Evolutionary conservation across 2,113 vertebrate genomes (phyloP).

Genomic region (Nycticryphes semicollaris): DNA sequence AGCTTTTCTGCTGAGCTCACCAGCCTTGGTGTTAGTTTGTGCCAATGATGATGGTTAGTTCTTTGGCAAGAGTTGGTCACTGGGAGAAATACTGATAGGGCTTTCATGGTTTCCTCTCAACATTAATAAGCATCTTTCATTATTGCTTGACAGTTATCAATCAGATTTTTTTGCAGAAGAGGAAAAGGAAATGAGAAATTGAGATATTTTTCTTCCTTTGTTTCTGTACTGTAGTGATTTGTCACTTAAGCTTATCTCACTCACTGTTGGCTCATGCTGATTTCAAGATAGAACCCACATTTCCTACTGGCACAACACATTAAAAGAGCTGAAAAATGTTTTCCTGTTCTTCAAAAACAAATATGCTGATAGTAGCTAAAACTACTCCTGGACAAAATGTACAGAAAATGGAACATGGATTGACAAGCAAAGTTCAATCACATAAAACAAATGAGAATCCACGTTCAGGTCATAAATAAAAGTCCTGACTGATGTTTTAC

Average conservation of each 20-base stretch:
- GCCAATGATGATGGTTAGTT: background rate
- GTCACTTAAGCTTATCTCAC: conserved; percentile 42
- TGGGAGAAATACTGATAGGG: background rate
- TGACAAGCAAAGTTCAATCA: background rate
- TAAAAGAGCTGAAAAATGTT: background rate
- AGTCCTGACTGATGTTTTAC: background rate
- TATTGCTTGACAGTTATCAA: background rate
- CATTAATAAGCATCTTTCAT: background rate
- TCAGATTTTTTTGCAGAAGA: background rate
- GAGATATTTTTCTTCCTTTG: conserved; percentile 35
- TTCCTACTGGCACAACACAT: background rate
- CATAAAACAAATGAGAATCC: background rate
- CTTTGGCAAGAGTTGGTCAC: background rate
- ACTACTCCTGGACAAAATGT: background rate
- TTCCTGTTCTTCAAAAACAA: conserved; percentile 23
- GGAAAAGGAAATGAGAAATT: conserved; percentile 45
- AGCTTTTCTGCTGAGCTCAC: background rate
- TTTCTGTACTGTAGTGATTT: background rate
- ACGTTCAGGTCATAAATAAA: background rate
- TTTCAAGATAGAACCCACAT: background rate
- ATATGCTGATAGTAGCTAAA: background rate
- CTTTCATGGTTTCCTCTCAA: background rate
- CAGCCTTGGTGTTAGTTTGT: background rate
- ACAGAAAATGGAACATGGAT: background rate
- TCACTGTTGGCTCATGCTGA: background rate